Conservation (phyloP, 2,888 invertebrate genomes). For the Calameuta pallipes region DNA sequence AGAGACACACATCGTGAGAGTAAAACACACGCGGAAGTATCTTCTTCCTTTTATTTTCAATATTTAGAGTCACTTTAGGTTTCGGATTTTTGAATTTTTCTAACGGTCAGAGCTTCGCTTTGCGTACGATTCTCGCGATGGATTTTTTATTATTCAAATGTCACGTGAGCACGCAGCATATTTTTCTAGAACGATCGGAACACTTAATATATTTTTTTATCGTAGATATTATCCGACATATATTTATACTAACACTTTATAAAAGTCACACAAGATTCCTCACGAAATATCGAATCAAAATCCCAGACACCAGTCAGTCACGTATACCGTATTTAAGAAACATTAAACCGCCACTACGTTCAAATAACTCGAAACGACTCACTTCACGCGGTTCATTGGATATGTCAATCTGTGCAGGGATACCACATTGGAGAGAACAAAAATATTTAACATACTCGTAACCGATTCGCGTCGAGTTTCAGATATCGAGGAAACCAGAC, state of each 20-base stretch:
- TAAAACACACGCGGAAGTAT: not conserved
- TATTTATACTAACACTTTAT: not conserved
- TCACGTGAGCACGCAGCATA: not conserved
- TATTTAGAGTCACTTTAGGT: not conserved
- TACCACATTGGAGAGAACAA: not conserved
- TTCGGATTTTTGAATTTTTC: no score
- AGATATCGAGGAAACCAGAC: not conserved
- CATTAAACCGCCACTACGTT: not conserved
- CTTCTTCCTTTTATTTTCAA: not conserved
- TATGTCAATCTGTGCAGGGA: not conserved
- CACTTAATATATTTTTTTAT: not conserved
- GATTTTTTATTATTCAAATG: no score
- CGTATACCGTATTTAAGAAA: not conserved
- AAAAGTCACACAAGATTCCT: not conserved
- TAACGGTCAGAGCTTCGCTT: no score
- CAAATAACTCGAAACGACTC: not conserved
- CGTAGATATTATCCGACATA: not conserved
- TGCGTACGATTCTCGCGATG: no score
- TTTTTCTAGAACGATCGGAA: not conserved
- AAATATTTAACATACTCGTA: not conserved
- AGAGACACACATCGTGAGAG: not conserved
- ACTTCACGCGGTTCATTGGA: not conserved
- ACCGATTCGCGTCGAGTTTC: not conserved
- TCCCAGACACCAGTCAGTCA: not conserved
- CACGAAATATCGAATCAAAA: not conserved